Evolutionary conservation across 1,140 invertebrate genomes (phyloP).

Genomic region (Tribolium madens): DNA sequence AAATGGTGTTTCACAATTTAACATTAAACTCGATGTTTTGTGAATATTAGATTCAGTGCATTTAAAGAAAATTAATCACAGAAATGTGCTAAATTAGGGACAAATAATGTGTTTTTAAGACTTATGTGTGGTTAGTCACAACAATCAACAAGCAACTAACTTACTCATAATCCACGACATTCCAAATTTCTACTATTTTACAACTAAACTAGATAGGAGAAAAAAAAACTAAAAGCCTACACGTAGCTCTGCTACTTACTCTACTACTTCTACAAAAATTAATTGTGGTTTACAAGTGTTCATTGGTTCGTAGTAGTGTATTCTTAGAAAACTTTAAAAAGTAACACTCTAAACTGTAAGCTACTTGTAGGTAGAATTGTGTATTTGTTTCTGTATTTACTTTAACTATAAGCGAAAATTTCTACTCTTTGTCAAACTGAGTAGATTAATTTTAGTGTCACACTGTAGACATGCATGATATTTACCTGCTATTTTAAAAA

Average conservation of each 20-base stretch:
- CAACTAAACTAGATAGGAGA: not conserved
- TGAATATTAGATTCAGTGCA: not conserved
- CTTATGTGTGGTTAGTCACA: constrained; percentile 13
- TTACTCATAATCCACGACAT: constrained; percentile 12
- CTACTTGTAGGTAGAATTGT: constrained; percentile 30
- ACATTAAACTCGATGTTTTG: not conserved
- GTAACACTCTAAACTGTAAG: not conserved
- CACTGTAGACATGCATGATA: constrained; percentile 41
- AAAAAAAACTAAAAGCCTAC: not conserved
- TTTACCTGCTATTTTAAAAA: constrained; percentile 58
- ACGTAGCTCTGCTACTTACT: constrained; percentile 1
- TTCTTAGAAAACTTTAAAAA: not conserved
- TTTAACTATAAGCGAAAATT: constrained; percentile 10
- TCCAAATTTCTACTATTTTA: constrained; percentile 22
- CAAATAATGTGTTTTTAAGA: constrained; percentile 3
- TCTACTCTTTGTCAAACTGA: constrained; percentile 47
- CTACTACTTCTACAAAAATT: not conserved
- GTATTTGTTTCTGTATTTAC: not conserved
- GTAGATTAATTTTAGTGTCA: constrained; percentile 45
- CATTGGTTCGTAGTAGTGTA: not conserved
- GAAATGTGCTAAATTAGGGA: not conserved
- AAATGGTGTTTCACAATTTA: not conserved
- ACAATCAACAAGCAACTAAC: constrained; percentile 10
- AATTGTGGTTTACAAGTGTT: not conserved
- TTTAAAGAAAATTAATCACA: not conserved